Evolutionary conservation across 2,797 vertebrate species (phyloP).

Genomic region (Pseudochirops cupreus): DNA sequence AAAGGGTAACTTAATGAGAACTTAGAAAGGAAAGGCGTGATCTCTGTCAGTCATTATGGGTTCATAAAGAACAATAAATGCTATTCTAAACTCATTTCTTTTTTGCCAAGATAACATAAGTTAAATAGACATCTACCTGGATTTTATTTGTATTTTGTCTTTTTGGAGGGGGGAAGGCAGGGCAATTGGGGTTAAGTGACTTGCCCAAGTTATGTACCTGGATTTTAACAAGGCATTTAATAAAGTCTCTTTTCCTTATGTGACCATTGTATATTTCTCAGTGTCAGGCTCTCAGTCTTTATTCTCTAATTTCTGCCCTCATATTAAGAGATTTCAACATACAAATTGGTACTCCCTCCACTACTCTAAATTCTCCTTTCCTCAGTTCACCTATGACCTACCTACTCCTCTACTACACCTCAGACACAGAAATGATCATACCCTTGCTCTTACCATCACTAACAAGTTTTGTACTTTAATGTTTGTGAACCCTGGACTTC

Average conservation of each 20-base stretch:
- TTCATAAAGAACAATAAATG: neutral
- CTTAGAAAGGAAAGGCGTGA: neutral
- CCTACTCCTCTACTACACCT: neutral
- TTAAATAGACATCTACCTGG: neutral
- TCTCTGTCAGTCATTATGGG: neutral
- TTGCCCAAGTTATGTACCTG: neutral
- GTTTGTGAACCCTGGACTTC: neutral
- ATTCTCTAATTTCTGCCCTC: neutral
- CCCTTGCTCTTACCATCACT: neutral
- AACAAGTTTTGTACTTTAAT: neutral
- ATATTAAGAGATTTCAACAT: neutral
- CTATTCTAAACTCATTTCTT: neutral
- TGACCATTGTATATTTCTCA: neutral
- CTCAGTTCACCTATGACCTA: neutral
- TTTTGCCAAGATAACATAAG: neutral
- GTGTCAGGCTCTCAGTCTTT: neutral
- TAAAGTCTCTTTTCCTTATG: neutral
- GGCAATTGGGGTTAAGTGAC: too few species aligned
- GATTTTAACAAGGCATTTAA: neutral
- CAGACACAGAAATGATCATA: neutral
- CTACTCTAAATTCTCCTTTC: neutral
- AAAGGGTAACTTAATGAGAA: neutral
- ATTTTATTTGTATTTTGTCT: neutral
- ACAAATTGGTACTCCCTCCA: neutral
- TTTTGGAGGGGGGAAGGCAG: too few species aligned